A percentile compares a stretch with the other conserved stretches of the same genome.
phyloP scores from a whole-genome alignment of 2,113 vertebrate genomes.

The Xiphophorus couchianus region DNA sequence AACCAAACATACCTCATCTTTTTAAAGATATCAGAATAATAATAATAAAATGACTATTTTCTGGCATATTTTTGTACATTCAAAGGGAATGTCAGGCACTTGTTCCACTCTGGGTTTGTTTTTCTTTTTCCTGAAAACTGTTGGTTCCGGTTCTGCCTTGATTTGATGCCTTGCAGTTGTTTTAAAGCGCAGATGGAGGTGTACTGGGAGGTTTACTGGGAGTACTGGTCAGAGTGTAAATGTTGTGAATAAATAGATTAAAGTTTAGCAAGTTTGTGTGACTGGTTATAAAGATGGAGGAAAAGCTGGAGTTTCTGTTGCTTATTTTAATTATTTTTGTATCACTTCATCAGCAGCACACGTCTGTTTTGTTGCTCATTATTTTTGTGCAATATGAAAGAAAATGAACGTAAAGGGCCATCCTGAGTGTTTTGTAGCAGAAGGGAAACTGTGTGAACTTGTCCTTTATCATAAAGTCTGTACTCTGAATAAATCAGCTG shows the following conservation, averaged over 20 bases:
- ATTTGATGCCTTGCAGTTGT: conserved; percentile 66
- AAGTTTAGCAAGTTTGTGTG: conserved; percentile 81
- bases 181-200: conserved; percentile 79
- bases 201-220: neutral
- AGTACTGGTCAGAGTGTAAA: conserved; percentile 80
- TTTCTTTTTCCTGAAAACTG: conserved; percentile 56
- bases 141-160: conserved; percentile 74
- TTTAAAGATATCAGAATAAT: conserved; percentile 85
- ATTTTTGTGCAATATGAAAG: conserved; percentile 92
- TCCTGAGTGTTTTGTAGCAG: neutral
- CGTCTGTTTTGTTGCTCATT: conserved; percentile 80
- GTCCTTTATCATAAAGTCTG: conserved; percentile 87
- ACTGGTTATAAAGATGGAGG: conserved; percentile 63
- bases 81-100: conserved; percentile 94
- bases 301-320: conserved; percentile 90
- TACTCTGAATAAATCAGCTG: conserved; percentile 97
- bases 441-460: conserved; percentile 76
- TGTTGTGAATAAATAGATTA: conserved; percentile 84
- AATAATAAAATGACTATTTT: conserved; percentile 86
- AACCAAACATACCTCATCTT: conserved; percentile 93
- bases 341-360: conserved; percentile 81
- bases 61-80: conserved; percentile 99
- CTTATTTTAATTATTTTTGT: conserved; percentile 65
- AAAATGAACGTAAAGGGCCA: conserved; percentile 68
- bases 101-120: conserved; percentile 51